Evolutionary conservation across 2,797 vertebrate genomes (phyloP), one percentile per base, ranked within the genome.

Genomic region (Propithecus deckenii): DNA sequence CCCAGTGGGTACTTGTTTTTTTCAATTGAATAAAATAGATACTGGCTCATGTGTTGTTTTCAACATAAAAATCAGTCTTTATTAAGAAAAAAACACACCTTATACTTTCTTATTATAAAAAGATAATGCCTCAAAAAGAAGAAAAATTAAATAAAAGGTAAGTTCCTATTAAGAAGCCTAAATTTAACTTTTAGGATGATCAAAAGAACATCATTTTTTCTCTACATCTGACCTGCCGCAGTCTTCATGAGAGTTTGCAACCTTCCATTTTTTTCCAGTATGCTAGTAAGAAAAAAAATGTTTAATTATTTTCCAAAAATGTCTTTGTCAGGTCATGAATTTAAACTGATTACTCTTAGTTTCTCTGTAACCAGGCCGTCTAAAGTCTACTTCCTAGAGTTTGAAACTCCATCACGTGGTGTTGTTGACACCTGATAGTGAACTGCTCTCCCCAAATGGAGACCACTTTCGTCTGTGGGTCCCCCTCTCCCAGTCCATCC

Each of bases 51-150:
- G 43, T 81, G n/a, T 86, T 2, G 32, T 46, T 61, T 75, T 89
- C 32, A 87, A 69, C 8, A 22, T 69, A 87, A 95, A 92, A 79
- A 23, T 18, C 28, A 87, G 23, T 46, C 17, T 88, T 90, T 92
- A 65, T 83, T 93, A 90, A 93, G 55, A 86, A 96, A 95, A 84
- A 9, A 85, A 32, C 13, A 87, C 25, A 43, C 25, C 12, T 52
- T 84, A 61, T 86, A 41, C 2, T 57, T 79, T 88, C 67, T 79
- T 91, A 11, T 69, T 48, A 81, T 59, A 38, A 93, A 91, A 88
- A 71, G 55, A 81, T 28, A 81, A 74, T 79, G 23, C 23, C 50
- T 84, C 10, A 30, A 32, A 48, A 84, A 90, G 4, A 83, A 81
- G 8, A 79, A 85, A 84, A 41, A n/a, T 50, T 50, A 80, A 84